Percentiles rank a stretch among this genome's conserved stretches.
These are phyloP conservation scores for Tillus elongatus DNA, from an alignment of 2,888 invertebrate species.

Conservation along the genomic window DNA sequence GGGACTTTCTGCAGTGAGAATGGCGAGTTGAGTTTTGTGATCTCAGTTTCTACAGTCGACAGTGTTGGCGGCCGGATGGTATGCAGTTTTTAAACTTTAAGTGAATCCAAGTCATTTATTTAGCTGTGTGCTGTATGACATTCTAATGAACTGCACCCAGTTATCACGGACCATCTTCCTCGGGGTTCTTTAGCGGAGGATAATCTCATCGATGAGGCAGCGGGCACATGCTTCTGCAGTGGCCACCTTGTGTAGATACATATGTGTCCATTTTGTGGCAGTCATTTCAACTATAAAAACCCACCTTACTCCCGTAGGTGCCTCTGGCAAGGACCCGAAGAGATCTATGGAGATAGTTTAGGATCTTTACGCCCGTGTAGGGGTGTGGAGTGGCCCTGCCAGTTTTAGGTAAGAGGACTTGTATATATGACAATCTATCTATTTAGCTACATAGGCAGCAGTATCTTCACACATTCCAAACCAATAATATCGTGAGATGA, in stretches of 20 bases:
- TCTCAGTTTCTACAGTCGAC: constrained; percentile 28
- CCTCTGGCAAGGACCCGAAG: constrained; percentile 25
- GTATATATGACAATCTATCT: constrained; percentile 26
- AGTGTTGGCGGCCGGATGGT: constrained; percentile 21
- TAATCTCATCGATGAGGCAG: constrained; percentile 25
- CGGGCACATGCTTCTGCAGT: constrained; percentile 22
- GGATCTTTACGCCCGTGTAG: constrained; percentile 21
- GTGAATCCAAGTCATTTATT: constrained; percentile 24
- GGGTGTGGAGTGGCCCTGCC: constrained; percentile 26
- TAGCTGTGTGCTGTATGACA: no score
- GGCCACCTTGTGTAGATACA: constrained; percentile 19
- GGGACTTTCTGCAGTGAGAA: constrained; percentile 26
- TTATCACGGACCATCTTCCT: constrained; percentile 32
- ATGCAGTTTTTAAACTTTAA: constrained; percentile 24
- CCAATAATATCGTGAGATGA: constrained; percentile 23
- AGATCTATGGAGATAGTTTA: constrained; percentile 26
- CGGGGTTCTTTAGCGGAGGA: constrained; percentile 31
- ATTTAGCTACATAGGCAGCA: no score
- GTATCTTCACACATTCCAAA: constrained; percentile 24
- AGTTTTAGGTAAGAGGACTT: constrained; percentile 25
- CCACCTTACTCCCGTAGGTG: constrained; percentile 18
- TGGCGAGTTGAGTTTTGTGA: constrained; percentile 29
- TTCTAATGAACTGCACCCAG: constrained; percentile 35
- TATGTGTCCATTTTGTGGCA: constrained; percentile 25
- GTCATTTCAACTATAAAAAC: constrained; percentile 25